A percentile compares a stretch with the other conserved stretches of the same genome.
Evolutionary conservation across 2,797 vertebrate species (phyloP).

Genomic region (Aulostomus chinensis): DNA sequence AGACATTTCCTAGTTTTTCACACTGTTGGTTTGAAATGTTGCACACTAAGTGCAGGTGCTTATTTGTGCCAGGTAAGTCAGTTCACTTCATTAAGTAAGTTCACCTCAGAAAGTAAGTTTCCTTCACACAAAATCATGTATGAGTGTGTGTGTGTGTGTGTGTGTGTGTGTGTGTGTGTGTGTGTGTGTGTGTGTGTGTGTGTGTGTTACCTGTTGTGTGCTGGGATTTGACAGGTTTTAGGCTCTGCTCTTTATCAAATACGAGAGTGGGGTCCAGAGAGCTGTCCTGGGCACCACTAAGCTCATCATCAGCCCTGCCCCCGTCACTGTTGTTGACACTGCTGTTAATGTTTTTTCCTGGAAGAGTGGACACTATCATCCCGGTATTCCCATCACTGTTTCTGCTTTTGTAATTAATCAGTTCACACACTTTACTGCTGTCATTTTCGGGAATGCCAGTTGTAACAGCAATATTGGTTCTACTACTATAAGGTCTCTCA

Average conservation of each 20-base stretch:
- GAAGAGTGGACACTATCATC: background rate
- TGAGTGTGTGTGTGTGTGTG: too few species aligned
- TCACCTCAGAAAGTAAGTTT: too few species aligned
- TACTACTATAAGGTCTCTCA: background rate
- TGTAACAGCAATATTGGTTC: background rate
- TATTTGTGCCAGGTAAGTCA: too few species aligned
- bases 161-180: too few species aligned
- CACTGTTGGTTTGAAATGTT: too few species aligned
- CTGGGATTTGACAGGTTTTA: background rate
- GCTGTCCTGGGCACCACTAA: conserved; percentile 62
- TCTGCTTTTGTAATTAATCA: background rate
- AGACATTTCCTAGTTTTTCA: too few species aligned
- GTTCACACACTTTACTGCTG: background rate
- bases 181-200: too few species aligned
- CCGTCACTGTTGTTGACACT: background rate
- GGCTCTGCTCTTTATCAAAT: conserved; percentile 2
- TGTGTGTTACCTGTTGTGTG: background rate
- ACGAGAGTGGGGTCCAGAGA: conserved; percentile 55
- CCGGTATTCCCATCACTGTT: background rate
- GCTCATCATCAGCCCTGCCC: conserved; percentile 8
- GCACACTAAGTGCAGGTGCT: too few species aligned
- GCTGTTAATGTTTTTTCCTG: background rate
- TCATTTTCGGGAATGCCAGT: background rate
- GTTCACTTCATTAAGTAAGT: too few species aligned
- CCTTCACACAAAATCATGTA: too few species aligned